phyloP scores from a whole-genome alignment of 2,113 vertebrate species.

The Herpailurus yagouaroundi region DNA sequence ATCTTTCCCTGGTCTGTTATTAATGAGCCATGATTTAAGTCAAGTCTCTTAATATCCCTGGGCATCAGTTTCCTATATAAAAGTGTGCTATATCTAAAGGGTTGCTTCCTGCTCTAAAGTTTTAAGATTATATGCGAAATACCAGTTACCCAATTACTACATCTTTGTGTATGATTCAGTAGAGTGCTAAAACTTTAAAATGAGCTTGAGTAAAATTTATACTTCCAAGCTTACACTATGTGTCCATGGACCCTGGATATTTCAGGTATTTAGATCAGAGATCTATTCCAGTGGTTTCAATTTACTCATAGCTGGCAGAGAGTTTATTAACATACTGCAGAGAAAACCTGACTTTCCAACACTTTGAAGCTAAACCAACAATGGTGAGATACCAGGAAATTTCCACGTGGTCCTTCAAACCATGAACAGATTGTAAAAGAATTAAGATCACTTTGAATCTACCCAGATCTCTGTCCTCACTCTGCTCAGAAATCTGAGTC shows the following conservation, averaged over 20 bases:
- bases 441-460: neutral
- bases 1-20: neutral
- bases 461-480: neutral
- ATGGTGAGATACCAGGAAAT: neutral
- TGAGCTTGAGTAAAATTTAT: neutral
- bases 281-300: neutral
- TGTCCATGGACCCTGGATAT: neutral
- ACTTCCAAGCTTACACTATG: neutral
- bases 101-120: neutral
- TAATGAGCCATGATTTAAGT: neutral
- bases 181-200: slow-evolving; percentile 19
- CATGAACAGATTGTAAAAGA: neutral
- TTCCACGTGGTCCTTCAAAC: neutral
- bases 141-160: neutral
- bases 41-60: neutral
- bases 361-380: neutral
- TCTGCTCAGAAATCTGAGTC: neutral
- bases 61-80: neutral
- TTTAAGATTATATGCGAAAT: neutral
- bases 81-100: neutral
- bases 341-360: slow-evolving; percentile 42
- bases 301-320: neutral
- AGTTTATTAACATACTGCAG: neutral
- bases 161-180: neutral
- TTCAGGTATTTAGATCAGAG: neutral